These are phyloP conservation scores for Thalassoma bifasciatum DNA, from an alignment of 2,113 vertebrate genomes.

Conservation along the genomic window DNA sequence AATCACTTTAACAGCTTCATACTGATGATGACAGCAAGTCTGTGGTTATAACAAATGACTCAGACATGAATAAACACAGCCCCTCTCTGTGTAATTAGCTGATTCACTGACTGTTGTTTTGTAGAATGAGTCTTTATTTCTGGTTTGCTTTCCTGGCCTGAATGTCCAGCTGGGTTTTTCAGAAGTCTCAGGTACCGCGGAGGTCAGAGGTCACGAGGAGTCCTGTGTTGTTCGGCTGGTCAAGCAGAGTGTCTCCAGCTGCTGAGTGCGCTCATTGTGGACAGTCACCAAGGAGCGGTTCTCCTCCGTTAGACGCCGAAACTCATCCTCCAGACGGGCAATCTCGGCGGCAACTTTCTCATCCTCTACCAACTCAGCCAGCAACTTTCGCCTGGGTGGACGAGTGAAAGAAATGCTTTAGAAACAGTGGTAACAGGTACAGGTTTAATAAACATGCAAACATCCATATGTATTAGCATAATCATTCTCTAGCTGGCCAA, in stretches of 20 bases:
- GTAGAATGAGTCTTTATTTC: conserved; percentile 33
- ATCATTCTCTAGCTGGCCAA: background rate
- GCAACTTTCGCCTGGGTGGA: conserved; percentile 88
- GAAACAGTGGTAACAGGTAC: conserved; percentile 8
- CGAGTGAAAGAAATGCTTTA: conserved; percentile 4
- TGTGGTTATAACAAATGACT: conserved; percentile 55
- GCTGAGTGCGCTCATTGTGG: conserved; percentile 90
- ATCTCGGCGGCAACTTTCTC: conserved; percentile 90
- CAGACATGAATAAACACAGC: conserved; percentile 44
- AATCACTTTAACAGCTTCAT: conserved; percentile 38
- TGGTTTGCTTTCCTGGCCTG: conserved; percentile 31
- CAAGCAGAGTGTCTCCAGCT: conserved; percentile 92
- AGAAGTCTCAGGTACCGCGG: conserved; percentile 52
- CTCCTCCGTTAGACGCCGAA: conserved; percentile 91
- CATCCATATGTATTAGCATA: conserved; percentile 16
- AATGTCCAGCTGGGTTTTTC: conserved; percentile 37
- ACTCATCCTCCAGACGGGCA: conserved; percentile 90
- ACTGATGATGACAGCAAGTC: conserved; percentile 36
- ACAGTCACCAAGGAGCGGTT: conserved; percentile 90
- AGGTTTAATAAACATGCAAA: background rate
- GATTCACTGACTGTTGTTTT: conserved; percentile 57
- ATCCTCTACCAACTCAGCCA: conserved; percentile 92
- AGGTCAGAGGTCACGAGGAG: conserved; percentile 88
- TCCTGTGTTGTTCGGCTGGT: conserved; percentile 89
- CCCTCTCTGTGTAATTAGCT: conserved; percentile 52